Percentiles rank a stretch among this genome's conserved stretches.
These are phyloP conservation scores for Lycocorax pyrrhopterus DNA, from an alignment of 2,113 vertebrate genomes.

Conservation along the genomic window DNA sequence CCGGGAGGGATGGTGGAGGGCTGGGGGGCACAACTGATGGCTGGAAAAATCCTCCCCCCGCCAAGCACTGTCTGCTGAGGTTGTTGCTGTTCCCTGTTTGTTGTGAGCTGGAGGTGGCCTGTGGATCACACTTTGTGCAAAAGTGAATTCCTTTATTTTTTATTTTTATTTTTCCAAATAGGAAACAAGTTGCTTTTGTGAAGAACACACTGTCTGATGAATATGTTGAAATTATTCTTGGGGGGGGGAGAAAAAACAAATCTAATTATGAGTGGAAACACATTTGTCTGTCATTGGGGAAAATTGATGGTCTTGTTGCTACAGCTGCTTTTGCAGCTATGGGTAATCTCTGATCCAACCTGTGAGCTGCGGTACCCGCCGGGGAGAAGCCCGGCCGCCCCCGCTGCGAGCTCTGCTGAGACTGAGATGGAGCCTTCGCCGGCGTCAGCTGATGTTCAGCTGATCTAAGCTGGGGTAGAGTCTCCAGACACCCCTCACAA, in stretches of 20 bases:
- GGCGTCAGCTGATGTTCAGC: conserved; percentile 64
- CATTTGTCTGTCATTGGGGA: conserved; percentile 72
- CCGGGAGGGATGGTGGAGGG: not conserved
- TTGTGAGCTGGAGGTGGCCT: conserved; percentile 70
- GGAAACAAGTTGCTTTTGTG: conserved; percentile 71
- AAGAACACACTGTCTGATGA: conserved; percentile 75
- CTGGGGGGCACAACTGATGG: not conserved
- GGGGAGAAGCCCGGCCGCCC: conserved; percentile 49
- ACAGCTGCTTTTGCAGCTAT: conserved; percentile 60
- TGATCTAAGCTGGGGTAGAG: conserved; percentile 40
- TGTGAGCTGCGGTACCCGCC: conserved; percentile 29
- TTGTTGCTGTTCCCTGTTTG: conserved; percentile 68
- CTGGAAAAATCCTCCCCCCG: conserved; percentile 34
- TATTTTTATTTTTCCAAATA: not conserved
- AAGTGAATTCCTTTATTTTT: conserved; percentile 63
- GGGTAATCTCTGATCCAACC: conserved; percentile 60
- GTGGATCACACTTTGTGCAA: conserved; percentile 70
- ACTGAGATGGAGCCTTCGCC: conserved; percentile 3
- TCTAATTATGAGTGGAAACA: conserved; percentile 69
- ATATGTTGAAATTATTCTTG: conserved; percentile 64
- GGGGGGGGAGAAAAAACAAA: not conserved
- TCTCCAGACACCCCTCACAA: conserved; percentile 9
- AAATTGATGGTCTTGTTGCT: conserved; percentile 62
- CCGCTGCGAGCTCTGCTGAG: conserved; percentile 13
- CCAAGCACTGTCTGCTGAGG: conserved; percentile 66